Conservation (phyloP, 2,797 vertebrate species). For the Cossypha niveicapilla region DNA sequence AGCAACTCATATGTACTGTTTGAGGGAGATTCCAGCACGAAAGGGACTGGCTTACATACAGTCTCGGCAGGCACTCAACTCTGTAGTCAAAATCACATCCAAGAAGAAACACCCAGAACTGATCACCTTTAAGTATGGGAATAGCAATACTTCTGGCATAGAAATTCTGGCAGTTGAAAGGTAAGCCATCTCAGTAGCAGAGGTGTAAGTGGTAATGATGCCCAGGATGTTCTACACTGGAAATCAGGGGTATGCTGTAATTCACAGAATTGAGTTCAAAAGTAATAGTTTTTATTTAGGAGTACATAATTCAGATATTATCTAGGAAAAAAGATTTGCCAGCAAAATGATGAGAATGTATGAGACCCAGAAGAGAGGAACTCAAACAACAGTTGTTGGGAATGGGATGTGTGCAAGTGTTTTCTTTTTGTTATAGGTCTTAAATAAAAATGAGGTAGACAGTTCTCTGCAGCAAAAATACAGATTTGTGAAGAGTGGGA, state of each 20-base stretch:
- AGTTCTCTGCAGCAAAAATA: neutral
- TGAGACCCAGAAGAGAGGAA: neutral
- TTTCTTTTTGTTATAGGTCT: neutral
- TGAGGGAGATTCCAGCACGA: slow-evolving; percentile 91
- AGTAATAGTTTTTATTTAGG: neutral
- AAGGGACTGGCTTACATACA: slow-evolving; percentile 98
- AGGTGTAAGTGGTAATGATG: neutral
- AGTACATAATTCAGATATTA: neutral
- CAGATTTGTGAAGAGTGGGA: neutral
- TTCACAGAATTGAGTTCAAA: neutral
- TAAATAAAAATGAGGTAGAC: neutral
- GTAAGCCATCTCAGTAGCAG: slow-evolving; percentile 70
- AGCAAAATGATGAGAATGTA: neutral
- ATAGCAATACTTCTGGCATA: slow-evolving; percentile 88
- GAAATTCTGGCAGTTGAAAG: slow-evolving; percentile 95
- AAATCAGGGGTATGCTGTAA: neutral
- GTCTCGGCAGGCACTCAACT: slow-evolving; percentile 93
- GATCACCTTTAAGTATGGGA: slow-evolving; percentile 98
- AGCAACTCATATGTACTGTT: slow-evolving; percentile 97
- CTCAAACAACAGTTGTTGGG: neutral
- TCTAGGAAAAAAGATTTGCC: neutral
- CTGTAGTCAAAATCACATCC: slow-evolving; percentile 98
- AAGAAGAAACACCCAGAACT: slow-evolving; percentile 99
- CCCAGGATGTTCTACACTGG: neutral
- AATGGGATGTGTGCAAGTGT: neutral